A percentile compares a stretch with the other conserved stretches of the same genome.
Evolutionary conservation across 2,113 vertebrate species (phyloP).

Genomic region (Canis aureus): DNA sequence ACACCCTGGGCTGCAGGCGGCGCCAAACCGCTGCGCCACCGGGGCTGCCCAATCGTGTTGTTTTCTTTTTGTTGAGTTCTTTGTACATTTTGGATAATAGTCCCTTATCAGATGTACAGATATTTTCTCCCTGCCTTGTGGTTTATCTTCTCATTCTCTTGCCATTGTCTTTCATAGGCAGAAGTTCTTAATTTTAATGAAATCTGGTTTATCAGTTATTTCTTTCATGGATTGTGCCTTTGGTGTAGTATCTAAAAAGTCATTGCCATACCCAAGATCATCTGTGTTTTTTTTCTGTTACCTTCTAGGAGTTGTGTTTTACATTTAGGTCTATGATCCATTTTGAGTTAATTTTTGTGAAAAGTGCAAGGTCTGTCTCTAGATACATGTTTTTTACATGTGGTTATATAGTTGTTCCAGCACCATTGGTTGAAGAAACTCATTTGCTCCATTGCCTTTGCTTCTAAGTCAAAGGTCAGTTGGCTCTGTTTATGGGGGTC

Average conservation of each 20-base stretch:
- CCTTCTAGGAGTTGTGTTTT: background rate
- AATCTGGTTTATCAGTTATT: background rate
- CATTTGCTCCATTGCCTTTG: background rate
- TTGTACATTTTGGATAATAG: background rate
- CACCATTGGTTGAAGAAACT: background rate
- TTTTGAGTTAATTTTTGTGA: background rate
- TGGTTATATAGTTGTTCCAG: background rate
- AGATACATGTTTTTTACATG: background rate
- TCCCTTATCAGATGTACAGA: background rate
- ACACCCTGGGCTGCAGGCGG: background rate
- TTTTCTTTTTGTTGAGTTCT: background rate
- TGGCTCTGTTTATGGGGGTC: background rate
- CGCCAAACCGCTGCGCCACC: background rate
- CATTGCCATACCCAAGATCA: background rate
- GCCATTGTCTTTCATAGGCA: background rate
- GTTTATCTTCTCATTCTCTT: background rate
- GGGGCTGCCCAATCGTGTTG: background rate
- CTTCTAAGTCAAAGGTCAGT: background rate
- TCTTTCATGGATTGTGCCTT: background rate
- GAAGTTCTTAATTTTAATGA: background rate
- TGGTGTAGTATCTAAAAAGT: background rate
- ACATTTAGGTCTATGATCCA: background rate
- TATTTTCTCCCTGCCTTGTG: background rate
- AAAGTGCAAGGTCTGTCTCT: background rate
- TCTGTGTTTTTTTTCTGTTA: background rate